Conservation (phyloP, 2,797 vertebrate species). For the Falco rusticolus region DNA sequence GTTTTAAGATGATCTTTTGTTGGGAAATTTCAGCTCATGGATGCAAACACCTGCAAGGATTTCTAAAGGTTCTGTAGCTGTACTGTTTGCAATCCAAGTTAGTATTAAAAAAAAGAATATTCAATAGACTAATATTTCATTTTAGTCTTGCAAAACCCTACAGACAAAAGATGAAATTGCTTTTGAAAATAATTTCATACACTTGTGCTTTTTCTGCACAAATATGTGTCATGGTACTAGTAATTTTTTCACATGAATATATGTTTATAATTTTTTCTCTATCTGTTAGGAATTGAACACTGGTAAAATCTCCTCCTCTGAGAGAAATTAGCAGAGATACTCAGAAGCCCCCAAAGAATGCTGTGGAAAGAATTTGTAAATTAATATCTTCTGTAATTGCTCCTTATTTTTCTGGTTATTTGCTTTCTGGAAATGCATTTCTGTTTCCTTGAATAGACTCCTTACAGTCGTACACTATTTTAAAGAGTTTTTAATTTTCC, state of each 20-base stretch:
- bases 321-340: background rate
- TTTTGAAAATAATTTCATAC: background rate
- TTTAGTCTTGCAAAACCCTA: background rate
- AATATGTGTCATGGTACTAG: background rate
- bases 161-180: background rate
- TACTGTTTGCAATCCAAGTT: background rate
- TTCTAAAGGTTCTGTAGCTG: background rate
- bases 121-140: background rate
- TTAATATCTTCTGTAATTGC: background rate
- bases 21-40: background rate
- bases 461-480: background rate
- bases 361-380: background rate
- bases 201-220: background rate
- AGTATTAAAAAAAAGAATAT: background rate
- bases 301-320: background rate
- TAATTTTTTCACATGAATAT: background rate
- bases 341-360: background rate
- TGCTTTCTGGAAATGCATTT: background rate
- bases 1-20: accelerated
- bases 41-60: background rate
- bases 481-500: background rate
- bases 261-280: background rate
- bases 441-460: background rate
- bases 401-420: background rate
- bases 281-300: background rate